A percentile compares a stretch with the other conserved stretches of the same genome.
These are phyloP conservation scores for Phoeniculus purpureus DNA, from an alignment of 2,797 vertebrate genomes.

Conservation along the genomic window DNA sequence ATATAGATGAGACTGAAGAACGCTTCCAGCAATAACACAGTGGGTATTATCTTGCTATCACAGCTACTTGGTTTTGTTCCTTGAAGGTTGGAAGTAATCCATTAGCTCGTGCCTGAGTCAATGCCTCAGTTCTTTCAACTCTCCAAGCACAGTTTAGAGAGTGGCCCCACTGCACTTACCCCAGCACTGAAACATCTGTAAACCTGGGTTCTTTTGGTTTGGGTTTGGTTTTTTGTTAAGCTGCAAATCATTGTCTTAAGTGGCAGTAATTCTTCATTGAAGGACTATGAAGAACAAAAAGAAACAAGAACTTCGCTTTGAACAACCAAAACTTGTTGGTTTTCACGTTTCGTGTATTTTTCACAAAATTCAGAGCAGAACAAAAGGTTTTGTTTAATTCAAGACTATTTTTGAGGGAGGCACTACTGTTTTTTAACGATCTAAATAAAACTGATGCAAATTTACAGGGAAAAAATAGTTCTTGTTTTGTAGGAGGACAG, in stretches of 20 bases:
- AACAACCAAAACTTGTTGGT: background rate
- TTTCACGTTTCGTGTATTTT: background rate
- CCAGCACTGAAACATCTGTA: background rate
- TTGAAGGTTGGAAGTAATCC: conserved; percentile 45
- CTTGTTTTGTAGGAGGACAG: background rate
- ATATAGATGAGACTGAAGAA: background rate
- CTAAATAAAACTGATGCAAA: background rate
- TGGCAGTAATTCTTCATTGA: background rate
- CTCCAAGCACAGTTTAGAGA: background rate
- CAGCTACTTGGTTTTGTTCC: conserved; percentile 24
- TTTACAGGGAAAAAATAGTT: background rate
- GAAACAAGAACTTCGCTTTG: background rate
- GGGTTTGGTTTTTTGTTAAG: background rate
- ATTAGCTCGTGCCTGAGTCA: conserved; percentile 15
- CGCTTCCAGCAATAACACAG: background rate
- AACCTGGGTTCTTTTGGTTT: background rate
- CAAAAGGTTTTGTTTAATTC: background rate
- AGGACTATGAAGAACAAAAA: background rate
- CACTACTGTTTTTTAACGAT: background rate
- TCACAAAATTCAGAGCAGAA: background rate
- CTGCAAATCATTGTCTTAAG: background rate
- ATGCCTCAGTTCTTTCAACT: background rate
- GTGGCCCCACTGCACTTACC: background rate
- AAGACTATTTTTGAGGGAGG: background rate
- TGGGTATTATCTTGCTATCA: conserved; percentile 5